Percentiles rank a stretch among this genome's conserved stretches.
Conservation (phyloP, 2,888 invertebrate species). For the Mantis religiosa region DNA sequence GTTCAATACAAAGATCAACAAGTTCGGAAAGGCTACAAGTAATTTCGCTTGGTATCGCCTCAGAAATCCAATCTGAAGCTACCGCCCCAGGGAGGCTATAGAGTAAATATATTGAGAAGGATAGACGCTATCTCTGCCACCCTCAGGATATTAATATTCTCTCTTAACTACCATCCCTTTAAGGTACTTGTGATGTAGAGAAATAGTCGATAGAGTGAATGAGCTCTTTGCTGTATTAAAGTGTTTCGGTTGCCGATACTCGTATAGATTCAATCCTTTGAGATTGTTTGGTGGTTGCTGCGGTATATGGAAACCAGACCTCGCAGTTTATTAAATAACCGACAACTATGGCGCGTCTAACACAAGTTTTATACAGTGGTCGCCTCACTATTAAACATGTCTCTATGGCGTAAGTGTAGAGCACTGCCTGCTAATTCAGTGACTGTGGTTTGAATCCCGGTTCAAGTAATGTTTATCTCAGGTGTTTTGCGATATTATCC, state of each 20-base stretch:
- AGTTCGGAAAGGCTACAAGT: neutral
- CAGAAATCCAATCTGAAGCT: neutral
- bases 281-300: neutral
- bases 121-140: neutral
- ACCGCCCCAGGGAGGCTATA: neutral
- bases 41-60: neutral
- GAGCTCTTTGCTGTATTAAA: neutral
- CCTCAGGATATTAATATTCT: neutral
- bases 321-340: no score
- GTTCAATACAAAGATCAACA: neutral
- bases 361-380: no score
- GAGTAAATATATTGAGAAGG: neutral
- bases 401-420: no score
- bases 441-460: no score
- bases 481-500: no score
- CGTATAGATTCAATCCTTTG: no score
- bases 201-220: neutral
- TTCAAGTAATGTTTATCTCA: no score
- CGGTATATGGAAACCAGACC: no score
- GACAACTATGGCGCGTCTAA: no score
- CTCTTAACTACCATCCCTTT: neutral
- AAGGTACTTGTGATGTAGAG: neutral
- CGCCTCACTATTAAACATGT: no score
- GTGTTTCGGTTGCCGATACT: neutral
- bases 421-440: no score